A percentile compares a stretch with the other conserved stretches of the same genome.
Conservation (phyloP, 1,140 invertebrate species). For the Micrasema longulum region DNA sequence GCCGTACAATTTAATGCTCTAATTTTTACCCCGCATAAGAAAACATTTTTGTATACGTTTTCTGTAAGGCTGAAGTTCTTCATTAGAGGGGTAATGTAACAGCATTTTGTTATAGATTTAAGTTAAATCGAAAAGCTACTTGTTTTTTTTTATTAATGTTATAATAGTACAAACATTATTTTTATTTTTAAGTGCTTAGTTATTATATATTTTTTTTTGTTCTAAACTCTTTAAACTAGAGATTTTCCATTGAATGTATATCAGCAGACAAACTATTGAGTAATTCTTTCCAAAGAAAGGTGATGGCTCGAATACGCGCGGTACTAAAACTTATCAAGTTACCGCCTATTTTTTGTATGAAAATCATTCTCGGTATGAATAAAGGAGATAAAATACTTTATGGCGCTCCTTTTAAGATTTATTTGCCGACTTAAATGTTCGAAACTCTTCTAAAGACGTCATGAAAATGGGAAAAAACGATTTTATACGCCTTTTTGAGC, state of each 20-base stretch:
- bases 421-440: conserved; percentile 50
- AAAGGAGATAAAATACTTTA: conserved; percentile 54
- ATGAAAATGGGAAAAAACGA: conserved; percentile 39
- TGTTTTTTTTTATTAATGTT: too few relatives aligned
- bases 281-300: conserved; percentile 25
- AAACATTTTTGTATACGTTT: too few relatives aligned
- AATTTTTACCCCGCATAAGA: too few relatives aligned
- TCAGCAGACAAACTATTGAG: conserved; percentile 2
- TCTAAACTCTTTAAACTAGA: background rate
- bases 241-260: conserved; percentile 1
- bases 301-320: conserved; percentile 42
- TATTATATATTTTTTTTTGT: too few relatives aligned
- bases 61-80: too few relatives aligned
- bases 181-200: too few relatives aligned
- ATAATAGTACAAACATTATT: too few relatives aligned
- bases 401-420: conserved; percentile 53
- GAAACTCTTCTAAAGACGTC: conserved; percentile 40
- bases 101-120: too few relatives aligned
- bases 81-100: too few relatives aligned
- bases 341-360: conserved; percentile 49
- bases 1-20: too few relatives aligned
- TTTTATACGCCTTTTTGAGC: conserved; percentile 40
- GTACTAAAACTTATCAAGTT: conserved; percentile 49
- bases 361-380: conserved; percentile 50
- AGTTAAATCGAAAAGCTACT: too few relatives aligned